These are phyloP conservation scores for Perithous albicinctus DNA, from an alignment of 2,888 invertebrate species.

Conservation along the genomic window DNA sequence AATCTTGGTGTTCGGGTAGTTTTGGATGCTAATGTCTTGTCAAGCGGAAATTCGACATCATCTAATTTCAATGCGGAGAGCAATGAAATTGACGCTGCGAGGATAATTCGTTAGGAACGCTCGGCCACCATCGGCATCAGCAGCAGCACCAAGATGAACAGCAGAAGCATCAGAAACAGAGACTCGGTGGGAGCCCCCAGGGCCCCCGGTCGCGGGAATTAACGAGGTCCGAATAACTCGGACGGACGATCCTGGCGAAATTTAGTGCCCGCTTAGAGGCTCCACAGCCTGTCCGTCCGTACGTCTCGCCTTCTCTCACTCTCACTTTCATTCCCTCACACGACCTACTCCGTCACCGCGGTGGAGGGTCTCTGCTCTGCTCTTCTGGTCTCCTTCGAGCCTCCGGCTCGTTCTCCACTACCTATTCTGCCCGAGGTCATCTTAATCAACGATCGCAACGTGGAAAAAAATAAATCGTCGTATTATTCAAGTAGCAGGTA, in stretches of 20 bases:
- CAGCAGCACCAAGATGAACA: conserved; percentile 20
- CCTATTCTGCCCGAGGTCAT: conserved; percentile 66
- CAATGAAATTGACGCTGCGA: conserved; percentile 53
- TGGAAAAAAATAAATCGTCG: conserved; percentile 82
- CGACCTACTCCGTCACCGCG: conserved; percentile 50
- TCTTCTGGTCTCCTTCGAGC: conserved; percentile 44
- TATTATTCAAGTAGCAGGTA: conserved; percentile 81
- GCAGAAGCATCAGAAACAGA: conserved; percentile 23
- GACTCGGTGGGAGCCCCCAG: conserved; percentile 36
- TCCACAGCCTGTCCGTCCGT: conserved; percentile 61
- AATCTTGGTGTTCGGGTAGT: too few relatives aligned
- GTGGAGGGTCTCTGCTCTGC: conserved; percentile 61
- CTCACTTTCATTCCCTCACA: conserved; percentile 45
- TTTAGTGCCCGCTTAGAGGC: conserved; percentile 66
- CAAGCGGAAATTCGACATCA: conserved; percentile 51
- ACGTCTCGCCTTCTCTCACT: conserved; percentile 48
- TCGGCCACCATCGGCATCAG: conserved; percentile 66
- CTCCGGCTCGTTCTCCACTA: conserved; percentile 46
- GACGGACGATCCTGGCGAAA: conserved; percentile 70
- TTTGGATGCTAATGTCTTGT: conserved; percentile 48
- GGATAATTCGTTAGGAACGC: conserved; percentile 61
- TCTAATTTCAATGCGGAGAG: conserved; percentile 41
- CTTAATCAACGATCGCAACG: conserved; percentile 80
- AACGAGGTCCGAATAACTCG: conserved; percentile 80
- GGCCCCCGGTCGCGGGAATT: conserved; percentile 77